Evolutionary conservation across 2,113 vertebrate genomes (phyloP).

Genomic region (Lonchura striata): DNA sequence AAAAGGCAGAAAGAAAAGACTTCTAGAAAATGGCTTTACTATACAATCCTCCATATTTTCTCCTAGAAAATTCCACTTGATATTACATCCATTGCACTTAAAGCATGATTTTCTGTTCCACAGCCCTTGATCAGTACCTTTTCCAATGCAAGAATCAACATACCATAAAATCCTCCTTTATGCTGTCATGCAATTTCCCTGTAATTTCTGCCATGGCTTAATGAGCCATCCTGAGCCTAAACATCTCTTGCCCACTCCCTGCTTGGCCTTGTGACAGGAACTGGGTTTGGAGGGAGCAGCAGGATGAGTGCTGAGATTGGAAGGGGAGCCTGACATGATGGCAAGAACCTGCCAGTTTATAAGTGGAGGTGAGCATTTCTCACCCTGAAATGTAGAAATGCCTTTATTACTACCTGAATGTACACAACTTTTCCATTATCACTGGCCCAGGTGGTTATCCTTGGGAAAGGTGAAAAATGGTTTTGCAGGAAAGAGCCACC

Average conservation of each 20-base stretch:
- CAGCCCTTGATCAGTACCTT: not conserved
- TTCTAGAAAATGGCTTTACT: not conserved
- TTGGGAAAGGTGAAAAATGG: not conserved
- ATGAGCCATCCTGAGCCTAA: not conserved
- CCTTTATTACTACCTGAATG: not conserved
- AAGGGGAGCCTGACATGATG: not conserved
- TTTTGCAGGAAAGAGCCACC: not conserved
- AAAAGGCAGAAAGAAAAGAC: not conserved
- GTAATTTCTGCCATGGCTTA: not conserved
- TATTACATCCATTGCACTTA: not conserved
- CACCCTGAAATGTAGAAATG: not conserved
- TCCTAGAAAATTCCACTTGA: not conserved
- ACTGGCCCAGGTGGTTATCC: not conserved
- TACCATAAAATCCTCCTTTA: not conserved
- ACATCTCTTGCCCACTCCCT: not conserved
- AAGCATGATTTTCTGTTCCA: not conserved
- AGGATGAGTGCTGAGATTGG: not conserved
- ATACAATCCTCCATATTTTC: not conserved
- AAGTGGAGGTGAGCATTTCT: not conserved
- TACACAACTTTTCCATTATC: not conserved
- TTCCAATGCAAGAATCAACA: not conserved
- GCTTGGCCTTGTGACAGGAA: not conserved
- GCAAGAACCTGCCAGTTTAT: not conserved
- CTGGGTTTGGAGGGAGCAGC: not conserved
- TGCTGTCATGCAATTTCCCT: not conserved